Evolutionary conservation across 2,797 vertebrate genomes (phyloP).

Genomic region (Moxostoma hubbsi): DNA sequence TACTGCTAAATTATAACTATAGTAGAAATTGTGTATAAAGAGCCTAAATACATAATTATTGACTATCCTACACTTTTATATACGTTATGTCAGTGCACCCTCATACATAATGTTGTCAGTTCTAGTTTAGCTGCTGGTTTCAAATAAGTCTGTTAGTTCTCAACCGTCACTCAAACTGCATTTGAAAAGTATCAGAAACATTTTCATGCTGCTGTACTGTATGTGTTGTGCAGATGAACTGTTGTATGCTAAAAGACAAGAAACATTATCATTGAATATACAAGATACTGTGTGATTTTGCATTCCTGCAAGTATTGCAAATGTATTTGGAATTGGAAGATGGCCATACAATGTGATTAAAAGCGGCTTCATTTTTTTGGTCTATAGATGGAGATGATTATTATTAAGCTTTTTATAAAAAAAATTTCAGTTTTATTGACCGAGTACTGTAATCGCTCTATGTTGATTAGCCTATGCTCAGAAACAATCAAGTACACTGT

Average conservation of each 20-base stretch:
- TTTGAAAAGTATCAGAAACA: background rate
- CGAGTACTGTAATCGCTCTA: background rate
- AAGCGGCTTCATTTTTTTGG: constrained; percentile 11
- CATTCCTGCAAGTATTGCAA: background rate
- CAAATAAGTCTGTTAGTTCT: background rate
- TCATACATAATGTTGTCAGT: background rate
- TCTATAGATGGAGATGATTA: constrained; percentile 17
- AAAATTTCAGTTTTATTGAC: constrained; percentile 1
- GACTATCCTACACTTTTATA: background rate
- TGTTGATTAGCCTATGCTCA: background rate
- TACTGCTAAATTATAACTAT: background rate
- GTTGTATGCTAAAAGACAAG: background rate
- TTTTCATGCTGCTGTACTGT: constrained; percentile 25
- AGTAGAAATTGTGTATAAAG: constrained; percentile 5
- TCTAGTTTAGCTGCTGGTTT: background rate
- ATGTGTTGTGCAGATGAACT: constrained; percentile 2
- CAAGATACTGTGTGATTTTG: background rate
- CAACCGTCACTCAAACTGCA: background rate
- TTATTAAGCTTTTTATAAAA: background rate
- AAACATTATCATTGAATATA: background rate
- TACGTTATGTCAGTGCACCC: background rate
- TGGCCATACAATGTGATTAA: constrained; percentile 1
- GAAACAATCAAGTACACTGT: background rate
- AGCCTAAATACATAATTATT: background rate
- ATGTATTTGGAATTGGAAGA: background rate